Base-by-base conservation (phyloP, 2,113 vertebrate genomes). In the Pseudorhombus dupliciocellatus region DNA sequence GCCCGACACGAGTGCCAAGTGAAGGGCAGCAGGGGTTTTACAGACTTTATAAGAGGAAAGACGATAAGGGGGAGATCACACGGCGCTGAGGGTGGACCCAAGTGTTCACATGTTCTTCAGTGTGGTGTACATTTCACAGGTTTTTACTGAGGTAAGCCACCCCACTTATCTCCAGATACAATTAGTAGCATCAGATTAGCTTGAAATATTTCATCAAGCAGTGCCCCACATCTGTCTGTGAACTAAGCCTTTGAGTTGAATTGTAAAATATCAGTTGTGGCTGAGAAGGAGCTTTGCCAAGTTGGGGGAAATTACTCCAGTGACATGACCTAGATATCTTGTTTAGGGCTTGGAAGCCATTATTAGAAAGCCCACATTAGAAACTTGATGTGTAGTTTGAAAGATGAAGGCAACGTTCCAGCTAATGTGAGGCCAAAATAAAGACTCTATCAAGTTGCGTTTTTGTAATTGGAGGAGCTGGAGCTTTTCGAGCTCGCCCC, bases 41-140 rank as follows among this genome's bases (percentile, higher is more conserved):
- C 8, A 18, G 20, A 81, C 57, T 78, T 73, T 75, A 48, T 73
- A 21, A 9, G 15, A 55, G 52, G 87, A 83, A 86, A 87, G 60
- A 59, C 4, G 72, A 88, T 73, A 70, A 51, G 58, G 58, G 70
- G 65, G 73, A 16, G 21, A 85, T 80, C 50, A 78, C 26, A 22
- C 26, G 52, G 57, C 64, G 25, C 50, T 21, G 59, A 59, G 77
- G 34, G 40, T 31, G 48, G 40, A 72, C 40, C 69, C 25, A 84
- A 84, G 68, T 68, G 46, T 66, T 70, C 61, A 48, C 42, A 34
- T 62, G 66, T 21, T 53, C 76, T 77, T 77, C 31, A 73, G 42
- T 73, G 64, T 25, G 53, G 71, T 86, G 61, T 66, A 28, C 25
- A 55, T 81, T 60, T 81, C 62, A 69, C 50, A 59, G 21, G 67